Evolutionary conservation across 2,888 invertebrate genomes (phyloP).

Genomic region (Ennomos erosarius): DNA sequence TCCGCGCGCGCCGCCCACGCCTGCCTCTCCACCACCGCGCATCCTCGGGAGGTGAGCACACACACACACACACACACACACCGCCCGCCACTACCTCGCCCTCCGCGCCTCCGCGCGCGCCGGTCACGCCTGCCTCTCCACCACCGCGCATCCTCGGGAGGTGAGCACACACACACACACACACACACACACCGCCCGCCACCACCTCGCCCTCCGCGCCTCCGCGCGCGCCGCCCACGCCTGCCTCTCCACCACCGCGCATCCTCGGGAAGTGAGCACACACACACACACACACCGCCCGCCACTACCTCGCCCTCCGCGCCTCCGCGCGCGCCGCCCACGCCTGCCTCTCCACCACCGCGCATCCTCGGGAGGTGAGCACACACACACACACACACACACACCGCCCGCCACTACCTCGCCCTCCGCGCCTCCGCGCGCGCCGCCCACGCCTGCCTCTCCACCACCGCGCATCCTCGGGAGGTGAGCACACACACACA

Average conservation of each 20-base stretch:
- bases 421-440: slow-evolving; percentile 81
- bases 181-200: slow-evolving; percentile 90
- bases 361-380: slow-evolving; percentile 90
- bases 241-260: slow-evolving; percentile 91
- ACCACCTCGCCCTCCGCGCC: slow-evolving; percentile 87
- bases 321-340: slow-evolving; percentile 84
- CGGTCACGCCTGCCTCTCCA: slow-evolving; percentile 92
- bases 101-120: slow-evolving; percentile 81
- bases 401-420: slow-evolving; percentile 91
- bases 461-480: slow-evolving; percentile 90
- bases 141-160: slow-evolving; percentile 91
- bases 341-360: slow-evolving; percentile 91
- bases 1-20: slow-evolving; percentile 87
- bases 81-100: slow-evolving; percentile 90
- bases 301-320: slow-evolving; percentile 89
- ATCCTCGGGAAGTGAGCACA: slow-evolving; percentile 88
- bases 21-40: slow-evolving; percentile 91
- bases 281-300: slow-evolving; percentile 83
- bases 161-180: slow-evolving; percentile 67
- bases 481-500: slow-evolving; percentile 80
- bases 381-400: slow-evolving; percentile 43
- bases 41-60: slow-evolving; percentile 88
- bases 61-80: slow-evolving; percentile 65
- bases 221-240: slow-evolving; percentile 87
- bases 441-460: slow-evolving; percentile 91